These are phyloP conservation scores for Babylonia areolata DNA, from an alignment of 1,140 invertebrate genomes.

Conservation along the genomic window DNA sequence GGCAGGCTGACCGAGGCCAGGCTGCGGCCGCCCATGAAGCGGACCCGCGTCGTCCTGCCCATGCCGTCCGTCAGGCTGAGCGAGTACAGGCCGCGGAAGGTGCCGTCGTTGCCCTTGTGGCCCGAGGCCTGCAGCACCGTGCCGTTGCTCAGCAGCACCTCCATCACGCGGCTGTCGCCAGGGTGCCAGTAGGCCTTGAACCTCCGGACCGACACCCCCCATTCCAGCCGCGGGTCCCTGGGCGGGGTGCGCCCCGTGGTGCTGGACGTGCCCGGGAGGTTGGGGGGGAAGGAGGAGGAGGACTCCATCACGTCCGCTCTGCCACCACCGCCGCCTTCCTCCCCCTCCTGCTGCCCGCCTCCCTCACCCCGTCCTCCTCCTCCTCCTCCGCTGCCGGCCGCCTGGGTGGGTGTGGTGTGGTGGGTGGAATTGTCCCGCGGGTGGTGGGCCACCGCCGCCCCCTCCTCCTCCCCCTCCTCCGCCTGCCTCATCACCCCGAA, in stretches of 20 bases:
- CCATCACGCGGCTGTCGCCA: constrained; percentile 43
- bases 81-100: constrained; percentile 40
- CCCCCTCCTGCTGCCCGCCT: neutral
- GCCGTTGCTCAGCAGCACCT: constrained; percentile 41
- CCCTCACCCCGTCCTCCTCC: neutral
- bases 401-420: neutral
- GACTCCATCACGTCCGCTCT: neutral
- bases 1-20: constrained; percentile 48
- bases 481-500: constrained; percentile 41
- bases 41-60: constrained; percentile 26
- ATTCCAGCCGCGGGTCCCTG: neutral
- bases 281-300: too few species aligned
- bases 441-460: neutral
- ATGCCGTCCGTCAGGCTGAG: constrained; percentile 35
- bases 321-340: too few species aligned
- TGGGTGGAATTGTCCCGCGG: neutral
- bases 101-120: constrained; percentile 47
- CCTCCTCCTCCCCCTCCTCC: constrained; percentile 5
- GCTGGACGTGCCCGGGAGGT: neutral
- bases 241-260: neutral
- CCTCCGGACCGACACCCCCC: constrained; percentile 32
- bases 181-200: constrained; percentile 47
- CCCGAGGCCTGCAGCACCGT: constrained; percentile 39
- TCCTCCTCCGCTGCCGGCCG: neutral
- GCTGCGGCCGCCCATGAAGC: constrained; percentile 38